Conservation (phyloP, 2,113 vertebrate species). For the Serilophus lunatus region DNA sequence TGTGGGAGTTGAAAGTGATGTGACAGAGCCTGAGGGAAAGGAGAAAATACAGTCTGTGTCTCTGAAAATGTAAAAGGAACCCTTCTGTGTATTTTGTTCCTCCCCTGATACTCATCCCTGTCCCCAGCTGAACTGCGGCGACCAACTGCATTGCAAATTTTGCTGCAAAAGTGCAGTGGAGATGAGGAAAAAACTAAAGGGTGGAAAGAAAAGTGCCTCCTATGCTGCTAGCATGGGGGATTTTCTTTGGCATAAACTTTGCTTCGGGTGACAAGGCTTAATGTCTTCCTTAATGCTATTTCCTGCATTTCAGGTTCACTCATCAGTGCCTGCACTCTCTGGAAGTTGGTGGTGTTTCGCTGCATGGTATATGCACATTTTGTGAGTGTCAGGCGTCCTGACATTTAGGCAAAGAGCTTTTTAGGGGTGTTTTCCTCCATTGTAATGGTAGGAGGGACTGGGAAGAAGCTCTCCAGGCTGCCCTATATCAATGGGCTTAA, state of each 20-base stretch:
- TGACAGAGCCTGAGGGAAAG: neutral
- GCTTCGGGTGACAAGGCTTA: neutral
- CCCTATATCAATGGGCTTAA: neutral
- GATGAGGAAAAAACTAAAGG: neutral
- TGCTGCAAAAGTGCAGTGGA: neutral
- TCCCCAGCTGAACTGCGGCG: neutral
- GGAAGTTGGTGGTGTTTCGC: neutral
- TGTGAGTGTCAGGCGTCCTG: neutral
- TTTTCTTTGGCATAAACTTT: neutral
- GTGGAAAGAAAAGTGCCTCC: neutral
- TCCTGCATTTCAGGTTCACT: neutral
- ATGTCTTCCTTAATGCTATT: neutral
- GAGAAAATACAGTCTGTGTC: neutral
- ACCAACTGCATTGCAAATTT: neutral
- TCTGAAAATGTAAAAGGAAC: neutral
- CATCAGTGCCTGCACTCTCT: neutral
- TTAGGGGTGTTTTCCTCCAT: fast-evolving
- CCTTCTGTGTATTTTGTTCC: neutral
- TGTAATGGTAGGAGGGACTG: neutral
- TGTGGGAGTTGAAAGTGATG: slow-evolving; percentile 9
- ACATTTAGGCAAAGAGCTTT: neutral
- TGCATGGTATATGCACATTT: fast-evolving
- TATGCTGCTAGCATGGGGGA: neutral
- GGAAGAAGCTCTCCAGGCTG: neutral
- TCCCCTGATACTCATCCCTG: neutral